Conservation (phyloP, 2,888 invertebrate species). For the Scelioninae gen. 1 region DNA sequence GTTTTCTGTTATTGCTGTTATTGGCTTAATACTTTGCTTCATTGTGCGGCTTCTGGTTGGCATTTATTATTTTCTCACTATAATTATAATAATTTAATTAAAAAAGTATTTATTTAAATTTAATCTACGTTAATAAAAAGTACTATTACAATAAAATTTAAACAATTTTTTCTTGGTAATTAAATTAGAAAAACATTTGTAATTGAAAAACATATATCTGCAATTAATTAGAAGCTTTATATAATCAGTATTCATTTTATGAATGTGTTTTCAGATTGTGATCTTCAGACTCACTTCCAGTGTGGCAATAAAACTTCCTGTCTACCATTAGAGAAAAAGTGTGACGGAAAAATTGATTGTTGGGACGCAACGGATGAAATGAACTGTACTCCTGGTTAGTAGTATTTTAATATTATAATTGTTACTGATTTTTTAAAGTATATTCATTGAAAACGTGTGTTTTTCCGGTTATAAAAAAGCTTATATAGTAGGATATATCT, state of each 20-base stretch:
- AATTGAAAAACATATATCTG: background rate
- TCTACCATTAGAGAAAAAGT: constrained; percentile 88
- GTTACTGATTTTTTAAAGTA: background rate
- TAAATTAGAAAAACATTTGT: background rate
- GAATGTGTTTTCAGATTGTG: constrained; percentile 86
- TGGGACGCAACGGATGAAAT: constrained; percentile 92
- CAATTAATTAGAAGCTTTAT: constrained; percentile 31
- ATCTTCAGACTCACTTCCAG: constrained; percentile 88
- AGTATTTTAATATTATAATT: background rate
- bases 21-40: constrained; percentile 69
- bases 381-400: constrained; percentile 88
- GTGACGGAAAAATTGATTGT: constrained; percentile 90
- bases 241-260: constrained; percentile 40
- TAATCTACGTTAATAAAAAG: no score
- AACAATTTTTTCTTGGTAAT: background rate
- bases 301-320: constrained; percentile 91
- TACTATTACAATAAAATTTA: background rate
- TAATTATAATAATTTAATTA: constrained; percentile 16
- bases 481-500: background rate
- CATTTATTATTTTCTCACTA: constrained; percentile 36
- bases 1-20: constrained; percentile 67
- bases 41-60: constrained; percentile 77
- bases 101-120: background rate
- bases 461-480: background rate
- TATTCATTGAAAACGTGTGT: no score